Evolutionary conservation across 2,113 vertebrate genomes (phyloP).

Genomic region (Monopterus albus): DNA sequence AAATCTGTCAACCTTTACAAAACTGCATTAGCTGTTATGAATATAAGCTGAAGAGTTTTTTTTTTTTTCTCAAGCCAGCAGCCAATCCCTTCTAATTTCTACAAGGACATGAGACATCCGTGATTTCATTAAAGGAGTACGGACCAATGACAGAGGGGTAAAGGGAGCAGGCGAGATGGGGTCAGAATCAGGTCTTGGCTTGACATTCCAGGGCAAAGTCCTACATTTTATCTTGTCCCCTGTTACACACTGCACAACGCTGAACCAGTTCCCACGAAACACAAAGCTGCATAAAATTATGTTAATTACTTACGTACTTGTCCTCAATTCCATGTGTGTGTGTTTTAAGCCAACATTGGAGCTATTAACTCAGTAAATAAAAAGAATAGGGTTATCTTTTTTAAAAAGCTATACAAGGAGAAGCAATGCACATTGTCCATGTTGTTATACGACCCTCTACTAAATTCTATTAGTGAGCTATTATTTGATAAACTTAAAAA

Average conservation of each 20-base stretch:
- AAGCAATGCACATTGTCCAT: not conserved
- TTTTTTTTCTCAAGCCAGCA: slow-evolving; percentile 31
- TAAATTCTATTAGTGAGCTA: slow-evolving; percentile 2
- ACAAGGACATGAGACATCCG: slow-evolving; percentile 11
- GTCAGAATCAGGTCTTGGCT: slow-evolving; percentile 76
- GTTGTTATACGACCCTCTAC: not conserved
- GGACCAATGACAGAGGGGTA: slow-evolving; percentile 41
- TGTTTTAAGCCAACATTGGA: slow-evolving; percentile 45
- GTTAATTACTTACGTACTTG: slow-evolving; percentile 83
- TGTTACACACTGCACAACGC: slow-evolving; percentile 70
- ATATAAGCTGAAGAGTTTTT: not conserved
- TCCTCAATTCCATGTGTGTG: slow-evolving; percentile 80
- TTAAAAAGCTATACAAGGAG: not conserved
- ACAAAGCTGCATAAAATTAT: slow-evolving; percentile 84
- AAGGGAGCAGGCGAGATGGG: slow-evolving; percentile 48
- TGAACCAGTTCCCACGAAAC: slow-evolving; percentile 82
- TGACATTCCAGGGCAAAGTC: slow-evolving; percentile 81
- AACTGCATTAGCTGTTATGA: not conserved
- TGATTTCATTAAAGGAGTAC: slow-evolving; percentile 49
- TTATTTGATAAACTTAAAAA: not conserved
- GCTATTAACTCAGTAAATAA: slow-evolving; percentile 62
- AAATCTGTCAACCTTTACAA: slow-evolving; percentile 81
- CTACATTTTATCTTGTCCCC: slow-evolving; percentile 78
- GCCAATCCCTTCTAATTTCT: not conserved
- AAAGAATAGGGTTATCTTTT: slow-evolving; percentile 34